Percentiles rank a stretch among this genome's conserved stretches.
phyloP scores from a whole-genome alignment of 2,797 vertebrate species.

The Protosalanx chinensis region DNA sequence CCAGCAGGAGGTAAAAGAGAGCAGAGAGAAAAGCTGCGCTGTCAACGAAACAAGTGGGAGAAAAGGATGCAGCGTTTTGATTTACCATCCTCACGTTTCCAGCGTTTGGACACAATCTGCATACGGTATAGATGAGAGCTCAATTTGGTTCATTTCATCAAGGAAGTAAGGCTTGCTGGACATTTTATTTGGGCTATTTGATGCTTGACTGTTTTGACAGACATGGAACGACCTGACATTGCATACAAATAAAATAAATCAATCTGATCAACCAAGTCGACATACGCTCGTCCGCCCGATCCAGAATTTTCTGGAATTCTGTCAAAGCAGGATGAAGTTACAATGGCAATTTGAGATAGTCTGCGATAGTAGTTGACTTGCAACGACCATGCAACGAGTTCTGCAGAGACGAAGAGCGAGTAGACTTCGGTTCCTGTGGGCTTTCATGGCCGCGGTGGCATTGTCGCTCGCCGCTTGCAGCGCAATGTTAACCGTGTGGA shows the following conservation, averaged over 20 bases:
- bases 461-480: slow-evolving; percentile 77
- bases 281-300: slow-evolving; percentile 21
- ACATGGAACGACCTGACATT: slow-evolving; percentile 8
- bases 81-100: not conserved
- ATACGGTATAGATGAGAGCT: not conserved
- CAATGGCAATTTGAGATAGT: slow-evolving; percentile 45
- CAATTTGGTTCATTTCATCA: slow-evolving; percentile 41
- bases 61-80: slow-evolving; percentile 68
- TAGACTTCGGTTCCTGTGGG: slow-evolving; percentile 74
- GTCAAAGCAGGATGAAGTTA: slow-evolving; percentile 57
- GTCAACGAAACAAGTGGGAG: slow-evolving; percentile 64
- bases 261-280: not conserved
- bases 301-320: slow-evolving; percentile 35
- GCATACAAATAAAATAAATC: not conserved
- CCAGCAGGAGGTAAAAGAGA: slow-evolving; percentile 64
- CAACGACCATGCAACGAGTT: slow-evolving; percentile 75
- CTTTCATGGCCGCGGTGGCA: slow-evolving; percentile 72
- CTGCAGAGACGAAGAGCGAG: slow-evolving; percentile 74
- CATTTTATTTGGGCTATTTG: slow-evolving; percentile 18
- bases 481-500: slow-evolving; percentile 76
- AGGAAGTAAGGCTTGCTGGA: slow-evolving; percentile 12
- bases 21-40: slow-evolving; percentile 55
- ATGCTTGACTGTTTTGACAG: slow-evolving; percentile 41
- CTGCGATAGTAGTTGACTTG: slow-evolving; percentile 34
- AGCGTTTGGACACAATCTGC: not conserved